Evolutionary conservation across 2,797 vertebrate genomes (phyloP).

Genomic region (Sciurus carolinensis): DNA sequence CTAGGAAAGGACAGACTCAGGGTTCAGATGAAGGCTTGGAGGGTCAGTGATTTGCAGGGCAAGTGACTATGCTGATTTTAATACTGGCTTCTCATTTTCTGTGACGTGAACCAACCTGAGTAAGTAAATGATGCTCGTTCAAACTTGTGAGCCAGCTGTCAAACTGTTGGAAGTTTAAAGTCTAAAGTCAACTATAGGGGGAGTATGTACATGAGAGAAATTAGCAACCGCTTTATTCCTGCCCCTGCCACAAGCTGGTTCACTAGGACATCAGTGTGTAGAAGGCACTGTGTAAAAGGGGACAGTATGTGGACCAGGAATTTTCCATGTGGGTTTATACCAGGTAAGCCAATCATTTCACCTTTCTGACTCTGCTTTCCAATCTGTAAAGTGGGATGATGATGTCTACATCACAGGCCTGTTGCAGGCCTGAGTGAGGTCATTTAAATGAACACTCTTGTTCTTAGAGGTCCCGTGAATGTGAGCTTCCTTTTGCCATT

Average conservation of each 20-base stretch:
- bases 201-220: neutral
- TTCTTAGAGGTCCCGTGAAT: neutral
- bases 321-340: neutral
- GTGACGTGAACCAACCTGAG: neutral
- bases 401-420: neutral
- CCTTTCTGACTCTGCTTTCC: neutral
- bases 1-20: neutral
- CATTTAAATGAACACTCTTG: fast-evolving
- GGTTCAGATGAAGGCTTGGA: neutral
- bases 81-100: neutral
- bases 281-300: neutral
- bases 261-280: no score
- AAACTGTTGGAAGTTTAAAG: neutral
- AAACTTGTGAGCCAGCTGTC: neutral
- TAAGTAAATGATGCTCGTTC: no score
- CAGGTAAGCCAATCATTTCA: neutral
- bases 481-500: neutral
- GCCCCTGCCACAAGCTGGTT: fast-evolving
- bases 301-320: fast-evolving
- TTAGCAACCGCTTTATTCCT: neutral
- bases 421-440: neutral
- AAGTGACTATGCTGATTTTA: neutral
- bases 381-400: neutral
- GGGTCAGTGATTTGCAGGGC: neutral
- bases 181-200: neutral